Conservation (phyloP, 2,888 invertebrate species). For the Flabesymbios commensalis region DNA sequence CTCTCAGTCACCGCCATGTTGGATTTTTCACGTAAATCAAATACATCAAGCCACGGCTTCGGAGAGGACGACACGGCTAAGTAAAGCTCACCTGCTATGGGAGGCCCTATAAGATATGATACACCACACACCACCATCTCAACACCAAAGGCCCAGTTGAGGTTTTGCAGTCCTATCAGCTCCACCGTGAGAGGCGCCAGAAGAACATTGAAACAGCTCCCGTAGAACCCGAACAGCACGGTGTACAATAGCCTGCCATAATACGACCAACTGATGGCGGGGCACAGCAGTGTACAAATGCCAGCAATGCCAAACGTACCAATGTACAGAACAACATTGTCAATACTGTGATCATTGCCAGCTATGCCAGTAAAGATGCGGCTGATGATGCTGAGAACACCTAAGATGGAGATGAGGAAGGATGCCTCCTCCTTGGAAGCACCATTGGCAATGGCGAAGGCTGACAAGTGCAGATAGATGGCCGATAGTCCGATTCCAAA, state of each 20-base stretch:
- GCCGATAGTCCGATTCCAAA: slow-evolving; percentile 7
- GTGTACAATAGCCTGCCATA: background rate
- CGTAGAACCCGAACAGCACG: slow-evolving; percentile 9
- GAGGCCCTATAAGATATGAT: slow-evolving; percentile 4
- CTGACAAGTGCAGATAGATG: slow-evolving; percentile 5
- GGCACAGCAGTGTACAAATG: slow-evolving; percentile 5
- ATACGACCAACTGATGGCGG: background rate
- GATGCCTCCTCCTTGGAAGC: background rate
- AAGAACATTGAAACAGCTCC: slow-evolving; percentile 8
- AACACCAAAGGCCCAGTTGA: slow-evolving; percentile 2
- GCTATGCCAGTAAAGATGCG: slow-evolving; percentile 10
- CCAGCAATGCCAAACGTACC: slow-evolving; percentile 9
- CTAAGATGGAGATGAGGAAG: background rate
- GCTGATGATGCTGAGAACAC: slow-evolving; percentile 9
- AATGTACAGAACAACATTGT: slow-evolving; percentile 6
- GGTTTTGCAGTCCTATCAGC: background rate
- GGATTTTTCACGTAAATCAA: too few species aligned
- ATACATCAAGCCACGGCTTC: too few species aligned
- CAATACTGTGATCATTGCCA: slow-evolving; percentile 9
- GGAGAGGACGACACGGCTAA: too few species aligned
- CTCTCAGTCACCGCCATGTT: too few species aligned
- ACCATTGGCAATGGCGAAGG: background rate
- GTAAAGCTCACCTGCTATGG: slow-evolving; percentile 3
- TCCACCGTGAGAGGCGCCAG: slow-evolving; percentile 9
- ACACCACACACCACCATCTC: slow-evolving; percentile 11